Evolutionary conservation across 2,888 invertebrate genomes (phyloP).

Genomic region (Drosophila hamatofila): DNA sequence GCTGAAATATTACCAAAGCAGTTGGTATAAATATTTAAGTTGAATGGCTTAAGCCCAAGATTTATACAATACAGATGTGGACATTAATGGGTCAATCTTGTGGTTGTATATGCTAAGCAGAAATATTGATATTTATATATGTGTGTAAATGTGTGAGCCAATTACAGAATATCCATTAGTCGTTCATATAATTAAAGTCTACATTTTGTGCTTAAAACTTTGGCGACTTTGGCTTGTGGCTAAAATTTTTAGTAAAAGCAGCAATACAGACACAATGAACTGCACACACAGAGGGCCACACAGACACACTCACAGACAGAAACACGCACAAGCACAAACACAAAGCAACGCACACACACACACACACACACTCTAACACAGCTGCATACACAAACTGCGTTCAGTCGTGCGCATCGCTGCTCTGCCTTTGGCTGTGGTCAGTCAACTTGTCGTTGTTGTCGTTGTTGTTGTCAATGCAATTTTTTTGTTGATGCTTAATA

Average conservation of each 20-base stretch:
- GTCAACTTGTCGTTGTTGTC: constrained; percentile 16
- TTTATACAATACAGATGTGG: neutral
- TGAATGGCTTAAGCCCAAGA: neutral
- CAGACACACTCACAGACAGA: constrained; percentile 5
- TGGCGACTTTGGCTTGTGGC: constrained; percentile 31
- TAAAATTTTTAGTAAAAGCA: constrained; percentile 5
- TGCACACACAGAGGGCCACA: constrained; percentile 1
- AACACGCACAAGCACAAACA: constrained; percentile 3
- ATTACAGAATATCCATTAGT: neutral
- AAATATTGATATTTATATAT: neutral
- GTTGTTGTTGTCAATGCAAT: constrained; percentile 9
- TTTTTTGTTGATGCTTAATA: constrained; percentile 16
- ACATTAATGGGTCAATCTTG: neutral
- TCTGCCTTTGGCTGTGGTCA: constrained; percentile 37
- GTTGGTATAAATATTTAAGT: neutral
- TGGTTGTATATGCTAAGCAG: neutral
- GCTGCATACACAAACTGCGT: constrained; percentile 12
- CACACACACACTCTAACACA: neutral
- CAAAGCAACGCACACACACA: constrained; percentile 11
- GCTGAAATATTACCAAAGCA: neutral
- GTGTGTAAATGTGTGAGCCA: neutral
- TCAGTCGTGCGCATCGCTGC: constrained; percentile 41
- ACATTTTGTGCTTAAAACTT: neutral
- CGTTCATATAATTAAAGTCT: neutral
- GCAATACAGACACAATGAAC: constrained; percentile 13